Conservation (phyloP, 1,140 invertebrate genomes). For the Dendroctonus valens region DNA sequence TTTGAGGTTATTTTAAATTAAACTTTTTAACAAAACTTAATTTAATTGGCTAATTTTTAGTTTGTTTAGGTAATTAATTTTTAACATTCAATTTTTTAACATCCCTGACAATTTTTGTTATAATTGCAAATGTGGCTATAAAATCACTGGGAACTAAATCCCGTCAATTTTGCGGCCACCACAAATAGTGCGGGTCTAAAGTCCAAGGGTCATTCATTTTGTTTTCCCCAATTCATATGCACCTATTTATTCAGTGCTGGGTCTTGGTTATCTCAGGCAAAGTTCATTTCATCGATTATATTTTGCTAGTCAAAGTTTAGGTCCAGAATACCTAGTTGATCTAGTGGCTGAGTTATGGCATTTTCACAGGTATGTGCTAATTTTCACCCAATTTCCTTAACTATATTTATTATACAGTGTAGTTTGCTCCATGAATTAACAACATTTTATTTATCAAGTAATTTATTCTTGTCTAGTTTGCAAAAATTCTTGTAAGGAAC, state of each 20-base stretch:
- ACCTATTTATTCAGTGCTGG: too few relatives aligned
- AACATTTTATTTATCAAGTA: not conserved
- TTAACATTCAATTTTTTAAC: not conserved
- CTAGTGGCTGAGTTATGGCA: too few relatives aligned
- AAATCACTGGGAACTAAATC: not conserved
- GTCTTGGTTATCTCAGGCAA: too few relatives aligned
- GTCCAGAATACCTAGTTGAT: too few relatives aligned
- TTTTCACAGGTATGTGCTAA: too few relatives aligned
- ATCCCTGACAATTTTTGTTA: not conserved
- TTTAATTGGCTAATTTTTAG: not conserved
- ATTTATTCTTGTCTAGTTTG: conserved; percentile 10
- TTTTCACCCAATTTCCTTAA: too few relatives aligned
- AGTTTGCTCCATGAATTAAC: too few relatives aligned
- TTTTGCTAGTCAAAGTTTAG: too few relatives aligned
- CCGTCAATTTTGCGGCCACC: not conserved
- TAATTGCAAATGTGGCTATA: not conserved
- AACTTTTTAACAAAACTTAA: not conserved
- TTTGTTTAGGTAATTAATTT: not conserved
- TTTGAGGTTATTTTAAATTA: not conserved
- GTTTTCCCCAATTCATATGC: too few relatives aligned
- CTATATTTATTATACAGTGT: too few relatives aligned
- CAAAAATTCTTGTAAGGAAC: conserved; percentile 11
- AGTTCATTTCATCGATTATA: too few relatives aligned
- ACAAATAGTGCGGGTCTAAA: not conserved
- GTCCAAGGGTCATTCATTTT: not conserved